phyloP scores from a whole-genome alignment of 2,113 vertebrate species.

The Columbina picui region DNA sequence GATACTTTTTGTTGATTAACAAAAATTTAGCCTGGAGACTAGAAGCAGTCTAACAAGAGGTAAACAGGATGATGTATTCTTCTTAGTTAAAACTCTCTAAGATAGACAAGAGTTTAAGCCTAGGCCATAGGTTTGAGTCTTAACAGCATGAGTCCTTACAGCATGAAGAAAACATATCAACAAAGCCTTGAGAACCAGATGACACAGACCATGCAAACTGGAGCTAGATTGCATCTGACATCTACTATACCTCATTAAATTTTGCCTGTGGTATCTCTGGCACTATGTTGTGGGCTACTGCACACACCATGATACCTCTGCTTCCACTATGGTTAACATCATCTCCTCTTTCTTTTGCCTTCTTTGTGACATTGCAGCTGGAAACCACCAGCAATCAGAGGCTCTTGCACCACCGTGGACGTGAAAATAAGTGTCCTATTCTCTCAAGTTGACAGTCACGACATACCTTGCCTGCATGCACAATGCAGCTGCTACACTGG shows the following conservation, averaged over 20 bases:
- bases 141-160: neutral
- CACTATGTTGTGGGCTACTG: neutral
- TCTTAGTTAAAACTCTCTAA: neutral
- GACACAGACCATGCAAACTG: fast-evolving
- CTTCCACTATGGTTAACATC: fast-evolving
- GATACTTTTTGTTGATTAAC: neutral
- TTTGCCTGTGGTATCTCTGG: neutral
- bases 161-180: neutral
- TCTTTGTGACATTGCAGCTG: neutral
- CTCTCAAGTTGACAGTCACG: neutral
- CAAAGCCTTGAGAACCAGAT: neutral
- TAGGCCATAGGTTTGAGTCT: neutral
- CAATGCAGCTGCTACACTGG: neutral
- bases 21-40: neutral
- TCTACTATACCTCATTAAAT: neutral
- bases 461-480: fast-evolving
- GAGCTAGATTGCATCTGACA: neutral
- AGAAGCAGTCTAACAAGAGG: neutral
- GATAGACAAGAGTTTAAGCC: neutral
- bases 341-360: neutral
- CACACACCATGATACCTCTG: neutral
- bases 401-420: neutral
- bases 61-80: neutral
- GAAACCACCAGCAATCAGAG: neutral
- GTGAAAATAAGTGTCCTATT: neutral